phyloP scores from a whole-genome alignment of 1,140 invertebrate species.

The Eulimnadia texana region DNA sequence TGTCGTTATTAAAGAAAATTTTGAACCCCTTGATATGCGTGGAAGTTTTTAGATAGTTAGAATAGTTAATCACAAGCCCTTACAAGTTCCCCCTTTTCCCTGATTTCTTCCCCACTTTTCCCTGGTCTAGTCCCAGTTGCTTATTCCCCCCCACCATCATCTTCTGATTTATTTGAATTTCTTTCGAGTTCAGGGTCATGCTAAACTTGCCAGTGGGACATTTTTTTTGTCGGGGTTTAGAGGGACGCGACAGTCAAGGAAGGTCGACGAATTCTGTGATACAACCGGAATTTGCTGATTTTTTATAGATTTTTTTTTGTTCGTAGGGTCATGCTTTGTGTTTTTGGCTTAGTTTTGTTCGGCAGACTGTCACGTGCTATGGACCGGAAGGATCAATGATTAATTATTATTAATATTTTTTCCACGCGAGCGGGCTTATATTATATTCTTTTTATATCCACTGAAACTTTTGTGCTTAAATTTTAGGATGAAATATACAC shows the following conservation, averaged over 20 bases:
- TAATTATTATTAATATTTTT: no score
- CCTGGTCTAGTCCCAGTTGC: neutral
- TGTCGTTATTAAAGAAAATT: neutral
- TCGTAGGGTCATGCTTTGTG: no score
- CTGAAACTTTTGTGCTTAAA: neutral
- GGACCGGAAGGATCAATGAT: no score
- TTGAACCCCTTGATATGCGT: constrained; percentile 1
- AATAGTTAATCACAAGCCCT: no score
- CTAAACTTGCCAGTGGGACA: neutral
- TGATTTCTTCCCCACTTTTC: no score
- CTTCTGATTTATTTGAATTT: no score
- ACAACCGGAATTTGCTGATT: neutral
- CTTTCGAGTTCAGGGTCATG: neutral
- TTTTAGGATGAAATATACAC: neutral
- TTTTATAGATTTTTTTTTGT: no score
- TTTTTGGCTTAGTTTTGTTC: no score
- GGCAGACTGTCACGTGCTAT: no score
- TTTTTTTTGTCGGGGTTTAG: neutral
- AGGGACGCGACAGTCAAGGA: neutral
- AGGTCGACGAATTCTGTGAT: neutral
- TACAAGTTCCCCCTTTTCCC: neutral
- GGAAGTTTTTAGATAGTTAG: constrained; percentile 2
- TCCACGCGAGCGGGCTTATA: no score
- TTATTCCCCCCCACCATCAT: no score
- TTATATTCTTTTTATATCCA: no score